Evolutionary conservation across 2,797 vertebrate genomes (phyloP).

Genomic region (Phalanger gymnotis): DNA sequence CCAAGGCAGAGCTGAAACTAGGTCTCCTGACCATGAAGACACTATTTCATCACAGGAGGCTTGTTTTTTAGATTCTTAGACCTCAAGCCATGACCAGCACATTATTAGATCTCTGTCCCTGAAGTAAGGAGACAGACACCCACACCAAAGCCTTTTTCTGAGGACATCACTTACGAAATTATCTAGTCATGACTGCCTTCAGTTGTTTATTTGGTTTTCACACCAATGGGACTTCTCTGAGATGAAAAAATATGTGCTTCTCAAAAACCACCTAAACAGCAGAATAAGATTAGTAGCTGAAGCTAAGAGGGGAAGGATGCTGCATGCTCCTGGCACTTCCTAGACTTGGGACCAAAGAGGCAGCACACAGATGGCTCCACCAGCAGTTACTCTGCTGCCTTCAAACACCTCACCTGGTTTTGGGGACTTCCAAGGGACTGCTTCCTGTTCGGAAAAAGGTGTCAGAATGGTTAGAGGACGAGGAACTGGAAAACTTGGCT

Average conservation of each 20-base stretch:
- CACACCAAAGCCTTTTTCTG: neutral
- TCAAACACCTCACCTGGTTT: constrained; percentile 85
- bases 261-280: neutral
- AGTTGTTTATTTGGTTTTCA: neutral
- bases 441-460: constrained; percentile 90
- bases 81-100: neutral
- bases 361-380: neutral
- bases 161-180: neutral
- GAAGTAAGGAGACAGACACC: neutral
- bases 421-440: constrained; percentile 95
- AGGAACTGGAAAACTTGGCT: constrained; percentile 94
- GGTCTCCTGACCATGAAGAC: neutral
- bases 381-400: neutral
- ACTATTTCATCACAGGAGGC: neutral
- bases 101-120: neutral
- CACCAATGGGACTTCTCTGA: neutral
- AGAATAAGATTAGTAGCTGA: neutral
- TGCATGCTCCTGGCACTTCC: neutral
- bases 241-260: neutral
- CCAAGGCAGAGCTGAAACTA: neutral
- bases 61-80: neutral
- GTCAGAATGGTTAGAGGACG: constrained; percentile 96
- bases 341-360: neutral
- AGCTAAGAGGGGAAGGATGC: neutral
- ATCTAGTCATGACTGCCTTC: neutral